Percentiles rank a stretch among this genome's conserved stretches.
Conservation (phyloP, 2,113 vertebrate genomes). For the Grus americana region DNA sequence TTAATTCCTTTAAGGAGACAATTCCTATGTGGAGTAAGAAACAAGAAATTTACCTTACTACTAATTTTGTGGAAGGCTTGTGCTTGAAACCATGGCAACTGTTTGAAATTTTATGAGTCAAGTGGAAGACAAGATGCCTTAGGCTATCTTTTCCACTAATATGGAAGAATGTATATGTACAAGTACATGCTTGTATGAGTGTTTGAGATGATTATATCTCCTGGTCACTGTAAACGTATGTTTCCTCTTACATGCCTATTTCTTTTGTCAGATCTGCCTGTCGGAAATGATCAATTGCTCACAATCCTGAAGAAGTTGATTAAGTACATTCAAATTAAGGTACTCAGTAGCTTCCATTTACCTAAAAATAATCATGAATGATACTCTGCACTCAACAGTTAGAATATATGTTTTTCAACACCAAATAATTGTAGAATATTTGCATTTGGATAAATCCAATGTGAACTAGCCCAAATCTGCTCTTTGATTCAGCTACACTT, state of each 20-base stretch:
- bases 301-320: slow-evolving; percentile 86
- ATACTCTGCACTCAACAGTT: neutral
- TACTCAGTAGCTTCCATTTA: slow-evolving; percentile 43
- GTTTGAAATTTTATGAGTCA: neutral
- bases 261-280: slow-evolving; percentile 81
- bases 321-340: slow-evolving; percentile 90
- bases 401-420: neutral
- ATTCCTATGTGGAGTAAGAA: neutral
- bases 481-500: neutral
- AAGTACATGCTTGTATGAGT: accelerated
- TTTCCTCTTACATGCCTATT: neutral
- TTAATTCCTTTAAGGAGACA: neutral
- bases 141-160: neutral
- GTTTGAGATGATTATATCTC: neutral
- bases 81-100: neutral
- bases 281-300: slow-evolving; percentile 88
- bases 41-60: neutral
- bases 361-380: neutral
- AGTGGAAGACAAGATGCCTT: neutral
- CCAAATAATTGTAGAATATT: neutral
- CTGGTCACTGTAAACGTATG: neutral
- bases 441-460: neutral
- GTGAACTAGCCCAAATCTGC: neutral
- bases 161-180: neutral
- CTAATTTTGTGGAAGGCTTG: neutral